phyloP scores from a whole-genome alignment of 2,888 invertebrate genomes.

The Campoplex capitator region DNA sequence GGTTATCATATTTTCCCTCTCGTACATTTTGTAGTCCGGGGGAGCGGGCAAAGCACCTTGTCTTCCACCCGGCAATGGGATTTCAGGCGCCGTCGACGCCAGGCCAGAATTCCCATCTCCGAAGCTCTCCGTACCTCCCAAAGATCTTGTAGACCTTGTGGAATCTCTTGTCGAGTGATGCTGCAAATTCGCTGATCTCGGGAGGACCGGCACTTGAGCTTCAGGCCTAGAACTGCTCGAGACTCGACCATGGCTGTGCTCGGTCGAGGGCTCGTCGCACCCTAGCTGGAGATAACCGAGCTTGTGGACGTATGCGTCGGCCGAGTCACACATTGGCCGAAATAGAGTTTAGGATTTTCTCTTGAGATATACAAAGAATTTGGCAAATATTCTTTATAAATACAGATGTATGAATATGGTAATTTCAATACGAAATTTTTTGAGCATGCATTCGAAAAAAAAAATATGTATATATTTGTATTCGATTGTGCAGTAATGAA shows the following conservation, averaged over 20 bases:
- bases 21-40: constrained; percentile 87
- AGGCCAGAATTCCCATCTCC: constrained; percentile 82
- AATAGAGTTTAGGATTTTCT: constrained; percentile 5
- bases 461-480: too few species aligned
- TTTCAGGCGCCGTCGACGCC: constrained; percentile 67
- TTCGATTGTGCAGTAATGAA: background rate
- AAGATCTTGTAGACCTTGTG: constrained; percentile 84
- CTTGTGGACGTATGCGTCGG: constrained; percentile 82
- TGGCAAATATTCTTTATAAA: background rate
- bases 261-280: constrained; percentile 76
- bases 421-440: background rate
- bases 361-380: background rate
- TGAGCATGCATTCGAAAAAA: background rate
- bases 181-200: constrained; percentile 68
- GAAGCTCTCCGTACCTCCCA: constrained; percentile 89
- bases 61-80: constrained; percentile 43
- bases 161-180: constrained; percentile 66
- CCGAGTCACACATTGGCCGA: constrained; percentile 83
- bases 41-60: constrained; percentile 72
- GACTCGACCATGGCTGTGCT: constrained; percentile 70
- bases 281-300: constrained; percentile 82
- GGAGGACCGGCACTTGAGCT: constrained; percentile 81
- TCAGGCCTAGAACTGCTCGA: constrained; percentile 80
- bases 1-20: constrained; percentile 91
- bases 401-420: background rate